Conservation (phyloP, 2,888 invertebrate species). For the Cartodere bifasciata region DNA sequence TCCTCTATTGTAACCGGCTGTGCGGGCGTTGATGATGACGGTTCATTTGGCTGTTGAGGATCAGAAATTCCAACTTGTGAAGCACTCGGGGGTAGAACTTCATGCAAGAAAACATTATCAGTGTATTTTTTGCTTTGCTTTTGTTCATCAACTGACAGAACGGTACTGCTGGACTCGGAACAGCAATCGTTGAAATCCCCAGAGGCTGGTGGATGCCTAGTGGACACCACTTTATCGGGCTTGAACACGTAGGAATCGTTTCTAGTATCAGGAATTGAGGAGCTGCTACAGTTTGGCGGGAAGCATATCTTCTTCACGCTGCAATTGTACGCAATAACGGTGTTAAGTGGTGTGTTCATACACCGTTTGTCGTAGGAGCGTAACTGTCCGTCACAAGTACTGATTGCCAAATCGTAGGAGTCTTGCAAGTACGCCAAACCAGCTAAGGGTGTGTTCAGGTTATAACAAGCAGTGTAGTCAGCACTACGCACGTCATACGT, state of each 20-base stretch:
- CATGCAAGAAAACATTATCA: conserved; percentile 9
- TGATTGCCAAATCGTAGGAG: conserved; percentile 18
- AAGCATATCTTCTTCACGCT: conserved; percentile 20
- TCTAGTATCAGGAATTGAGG: conserved; percentile 3
- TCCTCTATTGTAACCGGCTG: conserved; percentile 10
- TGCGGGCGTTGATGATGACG: too few species aligned
- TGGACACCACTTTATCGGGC: conserved; percentile 5
- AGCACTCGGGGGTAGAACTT: conserved; percentile 10
- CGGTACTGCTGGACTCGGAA: conserved; percentile 9
- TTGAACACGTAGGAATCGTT: background rate
- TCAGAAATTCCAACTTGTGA: too few species aligned
- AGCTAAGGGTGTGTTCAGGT: conserved; percentile 18
- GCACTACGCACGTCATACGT: conserved; percentile 17
- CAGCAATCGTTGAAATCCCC: conserved; percentile 10
- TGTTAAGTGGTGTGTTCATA: conserved; percentile 18
- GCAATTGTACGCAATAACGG: conserved; percentile 16
- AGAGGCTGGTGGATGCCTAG: conserved; percentile 7
- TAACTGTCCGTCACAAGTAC: conserved; percentile 19
- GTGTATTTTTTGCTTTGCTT: too few species aligned
- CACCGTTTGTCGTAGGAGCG: conserved; percentile 20
- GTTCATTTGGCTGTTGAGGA: too few species aligned
- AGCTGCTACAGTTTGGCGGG: conserved; percentile 8
- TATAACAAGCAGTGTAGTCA: conserved; percentile 12
- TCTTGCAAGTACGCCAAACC: conserved; percentile 17
- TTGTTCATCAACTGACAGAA: too few species aligned